Evolutionary conservation across 2,113 vertebrate genomes (phyloP).

Genomic region (Tupaia chinensis): DNA sequence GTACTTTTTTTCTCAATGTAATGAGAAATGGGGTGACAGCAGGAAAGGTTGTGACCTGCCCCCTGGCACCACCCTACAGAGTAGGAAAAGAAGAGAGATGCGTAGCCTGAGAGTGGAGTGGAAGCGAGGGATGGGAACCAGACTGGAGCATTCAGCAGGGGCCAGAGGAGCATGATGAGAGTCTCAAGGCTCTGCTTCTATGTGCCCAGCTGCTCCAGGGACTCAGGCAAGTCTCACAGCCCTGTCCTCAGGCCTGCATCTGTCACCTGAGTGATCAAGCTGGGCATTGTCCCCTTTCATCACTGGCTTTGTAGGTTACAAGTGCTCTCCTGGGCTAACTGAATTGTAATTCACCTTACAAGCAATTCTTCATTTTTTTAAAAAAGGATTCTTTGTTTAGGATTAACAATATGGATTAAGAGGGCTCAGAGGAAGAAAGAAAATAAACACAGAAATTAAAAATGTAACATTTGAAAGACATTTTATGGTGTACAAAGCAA

Average conservation of each 20-base stretch:
- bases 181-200: neutral
- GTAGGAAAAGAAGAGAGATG: neutral
- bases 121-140: accelerated
- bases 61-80: neutral
- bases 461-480: neutral
- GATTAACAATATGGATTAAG: neutral
- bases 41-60: neutral
- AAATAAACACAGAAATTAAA: neutral
- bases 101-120: accelerated
- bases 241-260: no score
- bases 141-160: neutral
- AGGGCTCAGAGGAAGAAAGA: neutral
- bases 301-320: neutral
- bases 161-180: neutral
- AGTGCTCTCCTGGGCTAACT: neutral
- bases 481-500: neutral
- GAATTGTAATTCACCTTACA: neutral
- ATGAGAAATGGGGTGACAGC: neutral
- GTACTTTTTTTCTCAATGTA: neutral
- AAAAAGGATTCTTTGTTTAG: neutral
- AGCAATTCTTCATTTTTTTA: neutral
- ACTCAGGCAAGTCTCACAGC: neutral
- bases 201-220: neutral
- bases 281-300: no score
- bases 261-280: neutral